These are phyloP conservation scores for Cephus sareptanus DNA, from an alignment of 2,888 invertebrate species.

Conservation along the genomic window DNA sequence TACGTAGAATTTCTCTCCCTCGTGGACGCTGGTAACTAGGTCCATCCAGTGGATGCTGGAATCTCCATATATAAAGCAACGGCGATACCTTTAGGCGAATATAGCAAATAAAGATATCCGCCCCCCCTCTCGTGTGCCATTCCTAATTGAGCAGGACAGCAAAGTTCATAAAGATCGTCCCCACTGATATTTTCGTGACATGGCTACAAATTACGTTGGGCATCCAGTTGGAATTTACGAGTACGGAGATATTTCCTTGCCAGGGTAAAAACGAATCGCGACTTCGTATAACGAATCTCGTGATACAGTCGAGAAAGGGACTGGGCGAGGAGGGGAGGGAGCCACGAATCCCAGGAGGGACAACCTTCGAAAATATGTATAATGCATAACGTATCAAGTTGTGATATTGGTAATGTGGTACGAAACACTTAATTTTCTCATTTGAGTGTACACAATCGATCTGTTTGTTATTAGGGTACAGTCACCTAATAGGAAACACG, in stretches of 20 bases:
- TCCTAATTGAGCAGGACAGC: slow-evolving; percentile 21
- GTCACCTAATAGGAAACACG: neutral
- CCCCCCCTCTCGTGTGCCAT: neutral
- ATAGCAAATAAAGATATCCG: slow-evolving; percentile 19
- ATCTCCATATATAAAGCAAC: neutral
- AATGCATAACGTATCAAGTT: neutral
- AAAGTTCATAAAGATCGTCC: slow-evolving; percentile 23
- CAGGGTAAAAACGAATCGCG: neutral
- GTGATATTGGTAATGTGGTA: neutral
- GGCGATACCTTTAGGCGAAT: neutral
- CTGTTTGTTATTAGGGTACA: neutral
- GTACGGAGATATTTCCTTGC: neutral
- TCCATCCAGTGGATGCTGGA: neutral
- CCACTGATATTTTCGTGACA: slow-evolving; percentile 18
- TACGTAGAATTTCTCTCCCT: neutral
- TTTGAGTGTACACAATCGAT: neutral
- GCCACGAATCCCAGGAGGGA: neutral
- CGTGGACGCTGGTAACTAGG: neutral
- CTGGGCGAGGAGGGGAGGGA: neutral
- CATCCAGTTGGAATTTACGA: neutral
- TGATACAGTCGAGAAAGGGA: neutral
- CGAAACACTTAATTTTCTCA: neutral
- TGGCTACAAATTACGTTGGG: neutral
- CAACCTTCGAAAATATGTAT: neutral
- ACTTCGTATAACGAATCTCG: neutral